Evolutionary conservation across 2,797 vertebrate species (phyloP).

Genomic region (Tokudaia tokunoshimensis): DNA sequence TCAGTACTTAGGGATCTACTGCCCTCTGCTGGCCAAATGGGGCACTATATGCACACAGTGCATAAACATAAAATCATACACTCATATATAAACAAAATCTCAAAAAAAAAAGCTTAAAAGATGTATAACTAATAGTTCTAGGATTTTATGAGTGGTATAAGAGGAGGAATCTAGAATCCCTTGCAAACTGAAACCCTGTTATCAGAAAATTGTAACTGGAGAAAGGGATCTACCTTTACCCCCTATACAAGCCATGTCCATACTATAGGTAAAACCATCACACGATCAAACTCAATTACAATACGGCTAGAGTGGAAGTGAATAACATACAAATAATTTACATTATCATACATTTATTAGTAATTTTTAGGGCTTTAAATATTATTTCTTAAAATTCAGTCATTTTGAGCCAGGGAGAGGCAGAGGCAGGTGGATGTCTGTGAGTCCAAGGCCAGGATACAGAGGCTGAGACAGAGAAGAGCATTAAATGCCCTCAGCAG

Average conservation of each 20-base stretch:
- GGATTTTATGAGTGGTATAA: neutral
- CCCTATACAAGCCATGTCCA: neutral
- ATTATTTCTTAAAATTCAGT: conserved; percentile 35
- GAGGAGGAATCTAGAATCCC: neutral
- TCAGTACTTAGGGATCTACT: neutral
- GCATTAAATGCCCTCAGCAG: neutral
- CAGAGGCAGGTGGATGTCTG: too few species aligned
- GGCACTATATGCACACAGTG: neutral
- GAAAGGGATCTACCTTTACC: neutral
- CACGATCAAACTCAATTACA: neutral
- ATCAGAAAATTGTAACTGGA: neutral
- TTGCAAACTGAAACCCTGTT: neutral
- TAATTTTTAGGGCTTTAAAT: conserved; percentile 57
- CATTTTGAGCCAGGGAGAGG: neutral
- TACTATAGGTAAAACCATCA: neutral
- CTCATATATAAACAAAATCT: neutral
- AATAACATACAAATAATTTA: conserved; percentile 6
- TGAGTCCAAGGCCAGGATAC: neutral
- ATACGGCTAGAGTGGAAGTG: conserved; percentile 31
- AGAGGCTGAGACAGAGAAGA: neutral
- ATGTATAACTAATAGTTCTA: neutral
- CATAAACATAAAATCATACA: neutral
- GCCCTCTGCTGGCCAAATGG: neutral
- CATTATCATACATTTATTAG: conserved; percentile 37
- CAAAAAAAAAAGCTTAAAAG: neutral